Percentiles rank a stretch among this genome's conserved stretches.
Conservation (phyloP, 2,113 vertebrate genomes). For the Fulmarus glacialis region DNA sequence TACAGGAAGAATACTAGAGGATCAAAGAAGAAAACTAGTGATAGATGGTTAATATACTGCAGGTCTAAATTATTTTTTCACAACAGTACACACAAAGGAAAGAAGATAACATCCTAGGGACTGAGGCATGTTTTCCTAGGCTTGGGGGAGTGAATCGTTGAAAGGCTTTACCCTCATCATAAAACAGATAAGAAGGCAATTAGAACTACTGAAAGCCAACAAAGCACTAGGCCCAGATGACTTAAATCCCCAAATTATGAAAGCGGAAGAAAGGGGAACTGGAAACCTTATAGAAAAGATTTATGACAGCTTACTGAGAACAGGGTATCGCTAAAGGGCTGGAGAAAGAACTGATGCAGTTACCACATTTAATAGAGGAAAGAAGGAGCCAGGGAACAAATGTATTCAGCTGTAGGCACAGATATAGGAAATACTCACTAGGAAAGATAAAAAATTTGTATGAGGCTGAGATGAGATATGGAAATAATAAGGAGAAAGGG, state of each 20-base stretch:
- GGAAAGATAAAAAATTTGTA: background rate
- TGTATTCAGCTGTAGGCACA: background rate
- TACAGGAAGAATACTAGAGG: background rate
- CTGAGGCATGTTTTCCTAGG: slow-evolving; percentile 46
- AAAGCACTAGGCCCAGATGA: background rate
- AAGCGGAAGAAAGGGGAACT: background rate
- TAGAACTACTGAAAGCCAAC: slow-evolving; percentile 47
- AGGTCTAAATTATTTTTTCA: slow-evolving; percentile 55
- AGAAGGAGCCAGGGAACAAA: background rate
- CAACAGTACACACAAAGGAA: slow-evolving; percentile 27
- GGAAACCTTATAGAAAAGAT: slow-evolving; percentile 23
- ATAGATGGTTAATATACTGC: slow-evolving; percentile 36
- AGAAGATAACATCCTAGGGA: slow-evolving; percentile 52
- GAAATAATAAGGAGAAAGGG: background rate
- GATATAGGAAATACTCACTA: background rate
- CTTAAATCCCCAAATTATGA: slow-evolving; percentile 5
- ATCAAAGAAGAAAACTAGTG: slow-evolving; percentile 47
- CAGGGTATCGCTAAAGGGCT: background rate
- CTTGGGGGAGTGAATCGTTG: background rate
- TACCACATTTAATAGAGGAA: background rate
- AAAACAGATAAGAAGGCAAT: slow-evolving; percentile 51
- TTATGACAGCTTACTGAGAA: slow-evolving; percentile 12
- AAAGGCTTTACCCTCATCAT: slow-evolving; percentile 22
- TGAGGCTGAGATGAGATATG: background rate
- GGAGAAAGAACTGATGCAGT: background rate